Evolutionary conservation across 1,140 invertebrate species (phyloP).

Genomic region (Carcinoscorpius rotundicauda): DNA sequence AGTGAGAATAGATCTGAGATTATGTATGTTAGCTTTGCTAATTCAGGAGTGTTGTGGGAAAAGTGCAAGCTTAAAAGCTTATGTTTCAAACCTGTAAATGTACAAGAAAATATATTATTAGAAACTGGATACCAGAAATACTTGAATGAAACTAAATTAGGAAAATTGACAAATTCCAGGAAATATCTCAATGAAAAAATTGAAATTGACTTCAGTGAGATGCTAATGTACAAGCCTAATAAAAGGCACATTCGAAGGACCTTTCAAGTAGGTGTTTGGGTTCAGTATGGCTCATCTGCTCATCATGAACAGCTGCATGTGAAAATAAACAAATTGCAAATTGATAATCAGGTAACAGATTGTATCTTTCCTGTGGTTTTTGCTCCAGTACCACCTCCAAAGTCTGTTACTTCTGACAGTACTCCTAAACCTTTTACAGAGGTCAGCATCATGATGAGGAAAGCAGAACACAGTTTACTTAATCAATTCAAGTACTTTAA

Average conservation of each 20-base stretch:
- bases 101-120: slow-evolving; percentile 46
- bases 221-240: slow-evolving; percentile 53
- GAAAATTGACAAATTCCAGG: slow-evolving; percentile 32
- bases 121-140: slow-evolving; percentile 78
- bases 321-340: slow-evolving; percentile 65
- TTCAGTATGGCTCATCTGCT: slow-evolving; percentile 62
- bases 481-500: slow-evolving; percentile 83
- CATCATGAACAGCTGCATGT: slow-evolving; percentile 78
- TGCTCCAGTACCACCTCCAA: slow-evolving; percentile 82
- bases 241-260: slow-evolving; percentile 57
- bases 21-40: slow-evolving; percentile 78
- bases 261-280: slow-evolving; percentile 78
- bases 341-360: slow-evolving; percentile 85
- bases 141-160: slow-evolving; percentile 44
- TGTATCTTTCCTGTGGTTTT: slow-evolving; percentile 89
- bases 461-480: slow-evolving; percentile 70
- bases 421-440: slow-evolving; percentile 89
- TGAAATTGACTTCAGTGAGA: slow-evolving; percentile 54
- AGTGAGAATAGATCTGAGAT: slow-evolving; percentile 67
- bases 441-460: slow-evolving; percentile 72
- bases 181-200: slow-evolving; percentile 38
- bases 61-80: slow-evolving; percentile 48
- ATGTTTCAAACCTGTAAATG: slow-evolving; percentile 50
- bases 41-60: slow-evolving; percentile 91
- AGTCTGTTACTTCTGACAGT: slow-evolving; percentile 69